Evolutionary conservation across 2,113 vertebrate species (phyloP), one percentile per base, ranked within the genome.

Genomic region (Pseudorhombus dupliciocellatus): DNA sequence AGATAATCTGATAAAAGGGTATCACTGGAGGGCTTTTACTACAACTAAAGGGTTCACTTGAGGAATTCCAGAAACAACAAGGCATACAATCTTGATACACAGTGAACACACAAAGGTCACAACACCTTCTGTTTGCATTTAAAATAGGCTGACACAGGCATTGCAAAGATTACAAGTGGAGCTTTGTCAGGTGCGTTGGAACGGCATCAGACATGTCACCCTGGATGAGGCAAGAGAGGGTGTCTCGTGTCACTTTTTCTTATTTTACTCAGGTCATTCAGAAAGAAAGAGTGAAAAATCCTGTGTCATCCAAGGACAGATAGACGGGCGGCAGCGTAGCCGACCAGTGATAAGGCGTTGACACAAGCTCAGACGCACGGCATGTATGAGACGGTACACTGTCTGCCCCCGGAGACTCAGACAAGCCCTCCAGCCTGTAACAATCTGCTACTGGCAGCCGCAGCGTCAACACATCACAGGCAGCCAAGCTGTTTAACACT

Each of bases 371-470:
- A 14, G 67, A 66, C 42, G 72, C 31, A 11, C 73, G 20, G 53
- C 54, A 11, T 66, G 71, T 31, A 69, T 71, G 55, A 61, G 59
- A 75, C 48, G 20, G 64, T 63, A 46, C 62, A 60, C 24, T 25
- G 58, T 78, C 69, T 72, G 68, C n/a, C 37, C 48, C 46, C 22
- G 51, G 69, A 77, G 66, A 77, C 53, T 53, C 40, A 64, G 53
- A 82, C 72, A 70, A 69, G 52, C 55, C 59, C 24, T 61, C 24
- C 48, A 54, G 73, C 67, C 37, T 73, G 44, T 58, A 66, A 64
- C 63, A 76, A 52, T 81, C 76, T 64, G 68, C 72, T 61, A 26
- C 61, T 50, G 73, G 63, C 64, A 79, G 81, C 67, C 30, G 18
- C 37, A 54, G 64, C 26, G 67, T 30, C 28, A 63, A 75, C 78